A percentile compares a stretch with the other conserved stretches of the same genome.
phyloP scores from a whole-genome alignment of 2,797 vertebrate species.

The Clarias fuscus region DNA sequence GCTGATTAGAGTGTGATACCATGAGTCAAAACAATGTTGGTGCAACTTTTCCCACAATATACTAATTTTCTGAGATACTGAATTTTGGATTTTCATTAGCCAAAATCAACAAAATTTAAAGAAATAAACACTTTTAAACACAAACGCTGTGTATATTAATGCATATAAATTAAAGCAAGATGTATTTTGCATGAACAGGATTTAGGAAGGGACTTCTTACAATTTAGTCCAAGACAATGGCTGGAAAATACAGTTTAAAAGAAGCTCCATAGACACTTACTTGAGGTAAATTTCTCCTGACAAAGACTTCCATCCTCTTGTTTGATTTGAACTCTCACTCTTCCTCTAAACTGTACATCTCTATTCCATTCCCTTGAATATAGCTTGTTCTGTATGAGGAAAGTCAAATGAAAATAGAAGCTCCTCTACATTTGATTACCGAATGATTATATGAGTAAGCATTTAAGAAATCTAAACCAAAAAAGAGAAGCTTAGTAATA shows the following conservation, averaged over 20 bases:
- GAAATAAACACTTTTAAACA: neutral
- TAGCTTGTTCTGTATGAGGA: slow-evolving; percentile 84
- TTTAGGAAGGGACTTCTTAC: neutral
- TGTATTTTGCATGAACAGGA: neutral
- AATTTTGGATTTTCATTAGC: no score
- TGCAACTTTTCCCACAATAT: no score
- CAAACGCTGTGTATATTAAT: neutral
- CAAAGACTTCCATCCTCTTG: slow-evolving; percentile 86
- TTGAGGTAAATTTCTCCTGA: slow-evolving; percentile 85
- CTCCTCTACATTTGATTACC: neutral
- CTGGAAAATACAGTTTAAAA: neutral
- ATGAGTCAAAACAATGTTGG: no score
- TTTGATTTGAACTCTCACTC: slow-evolving; percentile 89
- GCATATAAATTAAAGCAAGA: neutral
- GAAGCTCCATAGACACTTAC: slow-evolving; percentile 71
- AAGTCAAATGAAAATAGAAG: slow-evolving; percentile 9
- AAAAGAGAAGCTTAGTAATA: neutral
- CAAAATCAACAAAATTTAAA: no score
- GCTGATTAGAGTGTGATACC: no score
- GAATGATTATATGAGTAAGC: neutral
- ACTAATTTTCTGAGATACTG: no score
- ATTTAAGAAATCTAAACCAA: neutral
- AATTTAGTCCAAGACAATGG: neutral
- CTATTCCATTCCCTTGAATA: slow-evolving; percentile 95
- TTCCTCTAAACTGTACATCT: slow-evolving; percentile 87